Conservation (phyloP, 2,113 vertebrate species). For the Zosterops hypoxanthus region DNA sequence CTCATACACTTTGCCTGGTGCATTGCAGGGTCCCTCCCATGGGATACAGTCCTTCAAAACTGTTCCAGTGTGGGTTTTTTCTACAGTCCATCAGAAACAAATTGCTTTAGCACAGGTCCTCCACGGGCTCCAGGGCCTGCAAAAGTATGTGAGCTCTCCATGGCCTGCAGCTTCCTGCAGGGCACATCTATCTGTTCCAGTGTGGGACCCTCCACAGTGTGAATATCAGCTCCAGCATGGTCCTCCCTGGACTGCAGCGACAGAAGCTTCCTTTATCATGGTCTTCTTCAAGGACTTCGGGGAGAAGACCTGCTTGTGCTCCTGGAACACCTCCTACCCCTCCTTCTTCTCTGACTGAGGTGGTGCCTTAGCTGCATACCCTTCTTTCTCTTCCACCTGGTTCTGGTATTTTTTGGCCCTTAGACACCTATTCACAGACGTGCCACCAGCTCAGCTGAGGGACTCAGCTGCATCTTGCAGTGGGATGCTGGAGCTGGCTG, state of each 20-base stretch:
- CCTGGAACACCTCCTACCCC: not conserved
- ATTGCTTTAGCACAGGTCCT: not conserved
- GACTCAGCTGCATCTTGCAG: not conserved
- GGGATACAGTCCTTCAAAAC: not conserved
- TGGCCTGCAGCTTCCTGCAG: not conserved
- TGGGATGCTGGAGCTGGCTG: not conserved
- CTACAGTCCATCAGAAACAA: not conserved
- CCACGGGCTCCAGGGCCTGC: not conserved
- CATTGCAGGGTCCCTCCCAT: not conserved
- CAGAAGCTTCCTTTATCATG: not conserved
- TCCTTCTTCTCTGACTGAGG: not conserved
- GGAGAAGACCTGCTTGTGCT: not conserved
- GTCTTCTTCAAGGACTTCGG: not conserved
- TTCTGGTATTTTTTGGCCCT: not conserved
- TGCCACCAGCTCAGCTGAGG: not conserved
- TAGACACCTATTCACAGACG: not conserved
- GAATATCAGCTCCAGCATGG: not conserved
- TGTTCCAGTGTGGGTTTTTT: not conserved
- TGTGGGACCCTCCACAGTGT: accelerated
- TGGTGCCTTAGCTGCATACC: not conserved
- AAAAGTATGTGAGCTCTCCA: not conserved
- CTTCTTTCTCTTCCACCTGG: not conserved
- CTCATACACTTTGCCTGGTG: not conserved
- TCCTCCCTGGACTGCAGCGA: accelerated
- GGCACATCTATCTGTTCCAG: not conserved